Conservation (phyloP, 2,113 vertebrate genomes). For the Pardalotus punctatus region DNA sequence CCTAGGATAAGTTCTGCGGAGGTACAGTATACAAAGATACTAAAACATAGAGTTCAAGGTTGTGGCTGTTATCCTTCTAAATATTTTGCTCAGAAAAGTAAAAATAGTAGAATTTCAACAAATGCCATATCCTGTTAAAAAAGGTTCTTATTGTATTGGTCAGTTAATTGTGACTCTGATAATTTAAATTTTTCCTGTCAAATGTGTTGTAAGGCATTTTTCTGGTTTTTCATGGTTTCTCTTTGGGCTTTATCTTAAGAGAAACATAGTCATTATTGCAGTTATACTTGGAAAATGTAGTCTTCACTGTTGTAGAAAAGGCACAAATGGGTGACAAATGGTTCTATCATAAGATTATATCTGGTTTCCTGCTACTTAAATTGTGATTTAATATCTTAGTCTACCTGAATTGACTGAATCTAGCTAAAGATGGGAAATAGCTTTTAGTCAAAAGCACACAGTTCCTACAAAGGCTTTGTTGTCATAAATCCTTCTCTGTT, state of each 20-base stretch:
- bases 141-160: background rate
- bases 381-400: background rate
- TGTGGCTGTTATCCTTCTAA: background rate
- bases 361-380: background rate
- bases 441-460: background rate
- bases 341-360: background rate
- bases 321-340: background rate
- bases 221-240: background rate
- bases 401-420: background rate
- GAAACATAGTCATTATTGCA: background rate
- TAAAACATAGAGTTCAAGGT: background rate
- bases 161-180: background rate
- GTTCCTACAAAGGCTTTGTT: background rate
- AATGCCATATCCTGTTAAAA: background rate
- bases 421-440: background rate
- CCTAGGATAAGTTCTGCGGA: background rate
- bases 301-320: background rate
- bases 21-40: background rate
- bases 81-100: background rate
- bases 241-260: background rate
- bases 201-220: background rate
- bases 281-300: background rate
- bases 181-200: background rate
- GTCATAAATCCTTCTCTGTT: background rate
- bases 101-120: background rate